Base-by-base conservation (phyloP, 2,888 invertebrate genomes). In the Athrips mouffetella region DNA sequence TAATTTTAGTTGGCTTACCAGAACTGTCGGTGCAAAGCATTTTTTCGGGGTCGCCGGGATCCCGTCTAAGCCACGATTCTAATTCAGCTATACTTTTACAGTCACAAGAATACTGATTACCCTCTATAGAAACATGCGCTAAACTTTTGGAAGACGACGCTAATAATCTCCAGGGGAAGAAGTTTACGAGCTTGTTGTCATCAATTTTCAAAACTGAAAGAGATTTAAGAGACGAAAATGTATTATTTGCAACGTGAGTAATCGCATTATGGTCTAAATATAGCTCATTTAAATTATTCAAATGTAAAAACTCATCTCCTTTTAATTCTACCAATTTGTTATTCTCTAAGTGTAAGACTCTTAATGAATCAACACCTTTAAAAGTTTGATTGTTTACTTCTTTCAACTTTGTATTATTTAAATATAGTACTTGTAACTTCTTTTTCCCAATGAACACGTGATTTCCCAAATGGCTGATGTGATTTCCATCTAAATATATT, bases 401-500 rank as follows among this genome's bases (percentile, higher is more conserved):
- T 57, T 90, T 90, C 58, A 95, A 91, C 64, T 93, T 92, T 68
- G 94, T 94, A 72, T 92, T 92, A 75, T 95, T 95, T 60, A 95
- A 87, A 79, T 91, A 95, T 51, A 95, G 87, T 55, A 93, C 91
- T 80, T 93, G 91, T 53, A 95, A 87, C 77, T 94, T 93, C 78
- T 94, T 94, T 80, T 95, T 94, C 30, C 95, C 96, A 71, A 96
- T 94, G 80, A 96, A 96, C 57, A 94, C 93, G 81, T 96, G 95
- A 81, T 94, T 94, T 61, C 93, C 92, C 54, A 96, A 89, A 68
- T 93, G 91, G 53, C 92, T 92, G 59, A 96, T 91, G 70, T 93
- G 89, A 80, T 96, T 95, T 44, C 95, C 95, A 77, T 95, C 95
- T 68, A 96, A 89, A 86, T 94, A 94, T 68, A 96, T 93, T 84